Evolutionary conservation across 2,113 vertebrate species (phyloP).

Genomic region (Tragelaphus imberbis): DNA sequence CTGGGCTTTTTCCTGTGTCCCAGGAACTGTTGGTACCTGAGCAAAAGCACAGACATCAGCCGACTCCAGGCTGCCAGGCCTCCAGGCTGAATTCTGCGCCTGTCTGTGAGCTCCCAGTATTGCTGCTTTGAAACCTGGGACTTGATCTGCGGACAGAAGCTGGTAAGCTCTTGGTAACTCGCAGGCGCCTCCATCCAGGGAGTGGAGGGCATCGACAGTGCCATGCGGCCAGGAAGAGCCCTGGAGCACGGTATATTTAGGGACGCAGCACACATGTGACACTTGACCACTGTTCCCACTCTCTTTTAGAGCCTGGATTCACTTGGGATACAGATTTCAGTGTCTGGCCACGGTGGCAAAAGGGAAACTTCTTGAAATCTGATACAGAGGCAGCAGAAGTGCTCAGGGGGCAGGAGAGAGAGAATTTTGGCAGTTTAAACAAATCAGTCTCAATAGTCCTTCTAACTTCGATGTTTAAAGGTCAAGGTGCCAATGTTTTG

Average conservation of each 20-base stretch:
- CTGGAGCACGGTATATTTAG: constrained; percentile 44
- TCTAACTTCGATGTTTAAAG: background rate
- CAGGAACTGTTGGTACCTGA: background rate
- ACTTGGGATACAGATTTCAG: constrained; percentile 44
- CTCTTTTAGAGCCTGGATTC: constrained; percentile 54
- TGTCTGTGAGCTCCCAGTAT: background rate
- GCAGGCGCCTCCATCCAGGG: background rate
- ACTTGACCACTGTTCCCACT: background rate
- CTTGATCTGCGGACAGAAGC: background rate
- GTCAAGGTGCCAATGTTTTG: background rate
- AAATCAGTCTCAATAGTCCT: background rate
- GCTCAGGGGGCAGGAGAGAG: background rate
- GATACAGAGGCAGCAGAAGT: background rate
- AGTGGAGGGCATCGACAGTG: background rate
- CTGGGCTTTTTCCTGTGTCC: background rate
- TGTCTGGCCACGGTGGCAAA: constrained; percentile 55
- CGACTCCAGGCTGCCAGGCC: background rate
- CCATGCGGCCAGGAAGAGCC: background rate
- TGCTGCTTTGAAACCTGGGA: background rate
- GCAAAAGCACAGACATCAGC: background rate
- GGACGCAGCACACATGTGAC: constrained; percentile 22
- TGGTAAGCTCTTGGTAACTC: background rate
- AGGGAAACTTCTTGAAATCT: constrained; percentile 59
- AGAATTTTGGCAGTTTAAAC: background rate
- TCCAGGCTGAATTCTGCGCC: background rate